Evolutionary conservation across 2,797 vertebrate genomes (phyloP), one percentile per base, ranked within the genome.

Genomic region (Rhinella marina): DNA sequence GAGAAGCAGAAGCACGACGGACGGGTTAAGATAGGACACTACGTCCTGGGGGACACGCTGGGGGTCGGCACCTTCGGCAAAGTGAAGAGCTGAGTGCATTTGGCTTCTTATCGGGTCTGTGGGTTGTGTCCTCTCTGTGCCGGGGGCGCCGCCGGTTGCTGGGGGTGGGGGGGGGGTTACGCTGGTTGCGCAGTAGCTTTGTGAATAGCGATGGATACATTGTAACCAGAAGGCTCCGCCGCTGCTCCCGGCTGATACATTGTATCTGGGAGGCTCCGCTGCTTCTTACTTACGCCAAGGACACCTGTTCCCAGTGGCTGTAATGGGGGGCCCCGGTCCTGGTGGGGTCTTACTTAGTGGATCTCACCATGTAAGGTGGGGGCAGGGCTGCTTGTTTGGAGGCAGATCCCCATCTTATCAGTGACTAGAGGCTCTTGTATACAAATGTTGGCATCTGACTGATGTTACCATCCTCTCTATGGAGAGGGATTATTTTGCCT

Each of bases 11-110:
- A 97, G 91, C 97, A 97, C 94, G 98, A 99, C 95, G 97, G 97
- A 94, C 95, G 97, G 92, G 98, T 98, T 88, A 98, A 98, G 92
- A 99, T 99, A 93, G 98, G 98, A 48, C 97, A 99, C 93, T 99
- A 99, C 93, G 95, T 98, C 92, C 96, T 99, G 89, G 98, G 98
- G 62, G 98, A 98, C 95, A 99, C 98, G 82, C 97, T 99, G 85
- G 98, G 98, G 93, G 98, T 99, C 91, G 98, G 98, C 91, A 99
- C 98, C 86, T 99, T 99, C 93, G 98, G 98, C 91, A 99, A 99
- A 99, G 98, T 99, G 89, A 99, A 99, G 97, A 97, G 98, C 98
- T 98, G 96, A 98, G 97, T 98, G 90, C 12, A 17, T 78, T 29
- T 54, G 13, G n/a, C 54, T 48, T 50, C 27, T 41, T 23, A 61